Conservation (phyloP, 2,888 invertebrate species). For the Cephus rjabovi region DNA sequence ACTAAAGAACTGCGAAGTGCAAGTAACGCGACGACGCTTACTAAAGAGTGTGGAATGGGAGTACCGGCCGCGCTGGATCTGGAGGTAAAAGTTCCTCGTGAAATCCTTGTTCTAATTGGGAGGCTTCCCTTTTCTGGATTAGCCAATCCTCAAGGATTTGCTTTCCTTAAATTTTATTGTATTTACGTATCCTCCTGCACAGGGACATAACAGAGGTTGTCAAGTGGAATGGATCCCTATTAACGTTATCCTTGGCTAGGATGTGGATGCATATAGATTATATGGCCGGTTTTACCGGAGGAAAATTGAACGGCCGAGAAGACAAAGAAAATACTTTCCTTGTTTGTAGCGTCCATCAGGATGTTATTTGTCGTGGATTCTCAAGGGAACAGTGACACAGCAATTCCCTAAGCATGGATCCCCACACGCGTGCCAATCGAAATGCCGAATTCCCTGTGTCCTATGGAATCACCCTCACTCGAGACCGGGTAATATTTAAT, state of each 20-base stretch:
- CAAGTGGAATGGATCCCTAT: not conserved
- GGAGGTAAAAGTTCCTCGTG: not conserved
- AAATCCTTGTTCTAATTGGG: not conserved
- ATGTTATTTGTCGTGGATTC: slow-evolving; percentile 50
- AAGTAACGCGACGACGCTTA: not conserved
- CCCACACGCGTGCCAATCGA: slow-evolving; percentile 23
- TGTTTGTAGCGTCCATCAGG: slow-evolving; percentile 35
- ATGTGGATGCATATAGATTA: not conserved
- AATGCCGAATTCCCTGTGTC: slow-evolving; percentile 36
- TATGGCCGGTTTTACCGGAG: not conserved
- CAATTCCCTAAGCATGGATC: slow-evolving; percentile 28
- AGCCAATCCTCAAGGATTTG: not conserved
- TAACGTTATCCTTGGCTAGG: not conserved
- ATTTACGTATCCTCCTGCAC: not conserved
- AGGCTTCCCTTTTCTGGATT: not conserved
- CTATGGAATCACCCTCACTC: slow-evolving; percentile 26
- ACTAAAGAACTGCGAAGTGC: slow-evolving; percentile 4
- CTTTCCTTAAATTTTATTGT: not conserved
- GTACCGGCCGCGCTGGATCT: not conserved
- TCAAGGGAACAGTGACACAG: slow-evolving; percentile 39
- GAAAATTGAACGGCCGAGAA: not conserved
- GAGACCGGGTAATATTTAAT: slow-evolving; percentile 56
- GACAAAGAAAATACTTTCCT: not conserved
- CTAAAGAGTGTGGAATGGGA: not conserved
- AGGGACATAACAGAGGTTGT: not conserved